These are phyloP conservation scores for Drosophila mercatorum DNA, from an alignment of 2,888 invertebrate genomes.

Conservation along the genomic window DNA sequence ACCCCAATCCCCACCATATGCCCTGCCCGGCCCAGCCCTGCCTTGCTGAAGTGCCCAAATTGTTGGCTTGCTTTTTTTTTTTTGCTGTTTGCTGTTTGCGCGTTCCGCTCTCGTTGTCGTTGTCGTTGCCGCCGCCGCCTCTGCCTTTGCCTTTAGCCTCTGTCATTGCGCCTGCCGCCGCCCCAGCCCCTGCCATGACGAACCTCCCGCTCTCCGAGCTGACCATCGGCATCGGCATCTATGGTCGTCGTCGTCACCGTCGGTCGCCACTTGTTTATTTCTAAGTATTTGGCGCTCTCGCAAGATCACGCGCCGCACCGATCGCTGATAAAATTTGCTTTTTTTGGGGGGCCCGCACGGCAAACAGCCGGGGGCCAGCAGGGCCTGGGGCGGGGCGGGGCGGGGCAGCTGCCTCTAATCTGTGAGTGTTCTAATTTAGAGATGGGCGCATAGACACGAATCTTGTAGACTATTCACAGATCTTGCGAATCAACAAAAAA, in stretches of 20 bases:
- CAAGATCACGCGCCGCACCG: conserved; percentile 72
- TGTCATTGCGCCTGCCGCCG: background rate
- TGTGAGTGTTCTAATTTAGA: conserved; percentile 46
- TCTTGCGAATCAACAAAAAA: background rate
- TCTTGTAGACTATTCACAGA: background rate
- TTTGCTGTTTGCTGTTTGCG: background rate
- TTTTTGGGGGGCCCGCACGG: conserved; percentile 7
- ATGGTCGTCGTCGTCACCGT: conserved; percentile 66
- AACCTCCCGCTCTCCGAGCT: conserved; percentile 13
- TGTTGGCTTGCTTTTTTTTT: conserved; percentile 27
- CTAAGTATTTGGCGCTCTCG: conserved; percentile 58
- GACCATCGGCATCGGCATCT: conserved; percentile 44
- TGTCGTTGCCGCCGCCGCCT: conserved; percentile 15
- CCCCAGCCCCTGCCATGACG: background rate
- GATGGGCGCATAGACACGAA: conserved; percentile 27
- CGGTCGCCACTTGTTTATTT: conserved; percentile 63
- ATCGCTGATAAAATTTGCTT: conserved; percentile 64
- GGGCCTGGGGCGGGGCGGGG: conserved; percentile 1
- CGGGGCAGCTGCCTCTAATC: conserved; percentile 34
- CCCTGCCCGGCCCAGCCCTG: background rate
- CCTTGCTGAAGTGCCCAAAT: conserved; percentile 18
- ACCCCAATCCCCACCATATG: background rate
- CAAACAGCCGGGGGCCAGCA: background rate
- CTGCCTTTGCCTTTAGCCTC: conserved; percentile 7
- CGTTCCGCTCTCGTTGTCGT: conserved; percentile 58